phyloP scores from a whole-genome alignment of 2,797 vertebrate species.

The Rhadinocentrus ornatus region DNA sequence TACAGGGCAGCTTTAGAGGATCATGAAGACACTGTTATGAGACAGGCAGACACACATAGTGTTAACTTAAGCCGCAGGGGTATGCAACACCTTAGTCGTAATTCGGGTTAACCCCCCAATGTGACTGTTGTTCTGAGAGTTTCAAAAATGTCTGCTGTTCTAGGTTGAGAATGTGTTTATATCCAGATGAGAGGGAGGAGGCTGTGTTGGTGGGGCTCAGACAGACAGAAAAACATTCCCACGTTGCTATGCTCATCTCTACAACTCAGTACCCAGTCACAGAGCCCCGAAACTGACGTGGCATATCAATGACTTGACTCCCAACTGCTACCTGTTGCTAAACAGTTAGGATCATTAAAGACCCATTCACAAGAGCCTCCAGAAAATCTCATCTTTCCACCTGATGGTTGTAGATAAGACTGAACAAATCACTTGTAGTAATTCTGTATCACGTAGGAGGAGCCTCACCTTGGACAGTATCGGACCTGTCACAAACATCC shows the following conservation, averaged over 20 bases:
- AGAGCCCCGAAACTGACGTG: slow-evolving; percentile 49
- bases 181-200: slow-evolving; percentile 76
- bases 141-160: slow-evolving; percentile 78
- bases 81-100: slow-evolving; percentile 81
- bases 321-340: slow-evolving; percentile 47
- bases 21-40: slow-evolving; percentile 47
- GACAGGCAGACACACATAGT: slow-evolving; percentile 38
- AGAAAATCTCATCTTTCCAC: slow-evolving; percentile 19
- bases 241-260: slow-evolving; percentile 76
- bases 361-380: slow-evolving; percentile 26
- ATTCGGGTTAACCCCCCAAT: slow-evolving; percentile 79
- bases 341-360: slow-evolving; percentile 48
- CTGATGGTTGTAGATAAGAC: slow-evolving; percentile 10
- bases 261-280: slow-evolving; percentile 69
- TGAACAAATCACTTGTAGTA: slow-evolving; percentile 29
- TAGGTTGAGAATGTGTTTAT: slow-evolving; percentile 79
- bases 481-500: slow-evolving; percentile 36
- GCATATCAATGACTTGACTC: slow-evolving; percentile 52
- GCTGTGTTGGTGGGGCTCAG: slow-evolving; percentile 52
- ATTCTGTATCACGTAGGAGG: slow-evolving; percentile 21
- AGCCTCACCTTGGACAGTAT: slow-evolving; percentile 1
- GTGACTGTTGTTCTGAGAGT: slow-evolving; percentile 71
- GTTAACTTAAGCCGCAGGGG: slow-evolving; percentile 80
- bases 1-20: slow-evolving; percentile 57
- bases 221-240: slow-evolving; percentile 84